These are phyloP conservation scores for Heptranchias perlo DNA, from an alignment of 2,113 vertebrate genomes.

Conservation along the genomic window DNA sequence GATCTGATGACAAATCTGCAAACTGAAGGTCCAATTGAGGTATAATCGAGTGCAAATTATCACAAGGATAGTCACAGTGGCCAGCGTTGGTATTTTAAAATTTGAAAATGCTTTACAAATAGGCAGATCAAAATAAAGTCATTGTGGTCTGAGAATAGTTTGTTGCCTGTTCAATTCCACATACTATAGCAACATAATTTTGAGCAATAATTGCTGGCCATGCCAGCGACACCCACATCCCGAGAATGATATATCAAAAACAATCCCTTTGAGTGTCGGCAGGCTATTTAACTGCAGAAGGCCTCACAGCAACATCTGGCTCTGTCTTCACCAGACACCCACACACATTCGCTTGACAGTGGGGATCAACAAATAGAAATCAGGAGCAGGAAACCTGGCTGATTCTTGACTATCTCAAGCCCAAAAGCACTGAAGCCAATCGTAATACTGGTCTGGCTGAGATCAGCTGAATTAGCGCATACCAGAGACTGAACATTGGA, in stretches of 20 bases:
- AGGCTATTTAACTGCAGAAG: neutral
- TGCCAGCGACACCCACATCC: too few species aligned
- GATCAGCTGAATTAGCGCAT: neutral
- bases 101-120: neutral
- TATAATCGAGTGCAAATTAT: neutral
- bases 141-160: neutral
- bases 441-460: too few species aligned
- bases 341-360: neutral
- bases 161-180: slow-evolving; percentile 1
- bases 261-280: neutral
- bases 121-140: neutral
- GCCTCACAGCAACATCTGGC: neutral
- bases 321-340: neutral
- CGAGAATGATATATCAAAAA: too few species aligned
- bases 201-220: too few species aligned
- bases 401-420: too few species aligned
- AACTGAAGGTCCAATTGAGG: neutral
- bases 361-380: too few species aligned
- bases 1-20: neutral
- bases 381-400: too few species aligned
- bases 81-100: neutral
- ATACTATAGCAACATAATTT: neutral
- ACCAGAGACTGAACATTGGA: neutral
- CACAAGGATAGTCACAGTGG: neutral
- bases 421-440: too few species aligned